Evolutionary conservation across 2,113 vertebrate genomes (phyloP).

Genomic region (Oncorhynchus nerka): DNA sequence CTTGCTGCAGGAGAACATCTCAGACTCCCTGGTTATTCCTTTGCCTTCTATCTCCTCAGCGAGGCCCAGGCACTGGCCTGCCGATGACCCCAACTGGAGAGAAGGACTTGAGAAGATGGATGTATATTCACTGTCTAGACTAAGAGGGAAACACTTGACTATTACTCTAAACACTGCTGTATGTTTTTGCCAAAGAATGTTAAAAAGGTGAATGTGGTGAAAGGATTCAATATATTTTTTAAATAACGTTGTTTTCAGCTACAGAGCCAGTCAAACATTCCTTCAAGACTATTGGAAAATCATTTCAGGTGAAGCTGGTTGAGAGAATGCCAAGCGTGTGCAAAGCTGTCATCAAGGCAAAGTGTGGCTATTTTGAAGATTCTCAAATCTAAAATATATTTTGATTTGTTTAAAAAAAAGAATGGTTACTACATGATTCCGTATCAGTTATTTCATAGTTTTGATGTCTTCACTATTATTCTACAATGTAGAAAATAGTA

Average conservation of each 20-base stretch:
- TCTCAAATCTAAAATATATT: too few relatives aligned
- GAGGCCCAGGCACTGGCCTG: conserved; percentile 79
- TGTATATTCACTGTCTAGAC: too few relatives aligned
- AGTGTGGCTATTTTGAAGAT: too few relatives aligned
- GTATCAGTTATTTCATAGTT: too few relatives aligned
- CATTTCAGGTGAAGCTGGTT: background rate
- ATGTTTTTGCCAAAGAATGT: background rate
- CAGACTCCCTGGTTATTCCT: conserved; percentile 81
- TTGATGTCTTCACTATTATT: too few relatives aligned
- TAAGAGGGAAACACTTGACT: background rate
- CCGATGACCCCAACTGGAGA: conserved; percentile 47
- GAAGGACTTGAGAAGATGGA: background rate
- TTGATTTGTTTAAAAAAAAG: too few relatives aligned
- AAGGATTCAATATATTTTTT: background rate
- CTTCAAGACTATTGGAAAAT: background rate
- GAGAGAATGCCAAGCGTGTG: background rate
- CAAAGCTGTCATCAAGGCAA: too few relatives aligned
- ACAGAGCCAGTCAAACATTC: background rate
- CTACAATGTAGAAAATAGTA: too few relatives aligned
- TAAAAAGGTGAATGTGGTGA: background rate
- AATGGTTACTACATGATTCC: too few relatives aligned
- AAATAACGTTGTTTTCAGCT: background rate
- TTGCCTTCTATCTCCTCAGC: conserved; percentile 84
- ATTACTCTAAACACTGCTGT: background rate
- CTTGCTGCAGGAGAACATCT: conserved; percentile 70